Conservation (phyloP, 2,888 invertebrate genomes). For the Atrina japonica region DNA sequence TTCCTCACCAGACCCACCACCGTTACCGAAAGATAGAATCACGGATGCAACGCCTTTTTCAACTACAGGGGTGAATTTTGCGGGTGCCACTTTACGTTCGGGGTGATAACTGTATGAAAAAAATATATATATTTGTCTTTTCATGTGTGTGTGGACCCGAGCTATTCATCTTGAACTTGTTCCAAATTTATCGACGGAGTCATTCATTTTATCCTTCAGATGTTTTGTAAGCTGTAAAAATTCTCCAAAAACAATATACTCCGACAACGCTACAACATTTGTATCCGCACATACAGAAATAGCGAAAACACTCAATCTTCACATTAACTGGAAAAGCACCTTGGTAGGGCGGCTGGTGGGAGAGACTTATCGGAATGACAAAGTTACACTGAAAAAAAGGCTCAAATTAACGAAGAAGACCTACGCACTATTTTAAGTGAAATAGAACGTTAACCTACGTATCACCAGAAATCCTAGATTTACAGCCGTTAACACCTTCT, state of each 20-base stretch:
- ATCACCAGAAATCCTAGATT: too few relatives aligned
- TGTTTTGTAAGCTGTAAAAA: conserved; percentile 4
- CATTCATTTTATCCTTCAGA: conserved; percentile 14
- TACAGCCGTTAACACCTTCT: too few relatives aligned
- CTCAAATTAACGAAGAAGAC: too few relatives aligned
- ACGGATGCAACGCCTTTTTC: conserved; percentile 2
- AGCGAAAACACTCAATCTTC: not conserved
- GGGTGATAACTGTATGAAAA: not conserved
- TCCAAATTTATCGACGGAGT: conserved; percentile 4
- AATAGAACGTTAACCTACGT: too few relatives aligned
- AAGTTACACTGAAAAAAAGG: too few relatives aligned
- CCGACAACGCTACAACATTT: conserved; percentile 21
- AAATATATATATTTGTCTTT: conserved; percentile 18
- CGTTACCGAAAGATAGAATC: not conserved
- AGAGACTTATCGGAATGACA: too few relatives aligned
- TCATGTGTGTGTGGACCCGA: conserved; percentile 1
- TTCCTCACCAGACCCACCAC: conserved; percentile 1
- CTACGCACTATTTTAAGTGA: too few relatives aligned
- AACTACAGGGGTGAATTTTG: conserved; percentile 6
- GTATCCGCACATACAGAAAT: conserved; percentile 3
- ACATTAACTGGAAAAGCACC: conserved; percentile 9
- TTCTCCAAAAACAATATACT: conserved; percentile 17
- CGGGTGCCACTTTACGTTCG: too few relatives aligned
- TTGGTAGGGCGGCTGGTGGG: too few relatives aligned
- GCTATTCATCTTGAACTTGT: conserved; percentile 18